Percentiles rank a stretch among this genome's conserved stretches.
Conservation (phyloP, 2,888 invertebrate species). For the Lochmaea crataegi region DNA sequence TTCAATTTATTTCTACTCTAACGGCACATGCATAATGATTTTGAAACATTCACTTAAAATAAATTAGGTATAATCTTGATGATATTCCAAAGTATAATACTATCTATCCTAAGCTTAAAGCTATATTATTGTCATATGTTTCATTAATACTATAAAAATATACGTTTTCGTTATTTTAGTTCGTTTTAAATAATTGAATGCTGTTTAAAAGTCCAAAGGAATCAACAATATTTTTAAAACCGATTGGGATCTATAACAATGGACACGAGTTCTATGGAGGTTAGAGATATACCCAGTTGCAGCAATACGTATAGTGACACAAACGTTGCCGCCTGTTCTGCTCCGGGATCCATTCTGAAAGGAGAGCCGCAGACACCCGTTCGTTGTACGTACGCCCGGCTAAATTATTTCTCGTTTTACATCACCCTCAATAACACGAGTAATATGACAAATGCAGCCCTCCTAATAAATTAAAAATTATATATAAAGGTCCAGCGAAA, state of each 20-base stretch:
- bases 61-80: too few relatives aligned
- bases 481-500: too few relatives aligned
- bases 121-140: conserved; percentile 33
- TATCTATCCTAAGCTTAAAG: conserved; percentile 25
- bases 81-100: neutral
- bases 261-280: neutral
- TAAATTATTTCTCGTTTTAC: too few relatives aligned
- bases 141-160: conserved; percentile 32
- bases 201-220: neutral
- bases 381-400: too few relatives aligned
- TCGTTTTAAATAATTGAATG: conserved; percentile 9
- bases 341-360: too few relatives aligned
- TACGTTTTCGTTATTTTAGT: conserved; percentile 14
- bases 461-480: too few relatives aligned
- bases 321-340: too few relatives aligned
- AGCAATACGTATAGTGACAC: too few relatives aligned
- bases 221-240: neutral
- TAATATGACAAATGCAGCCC: too few relatives aligned
- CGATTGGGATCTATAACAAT: neutral
- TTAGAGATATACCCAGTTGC: neutral
- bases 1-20: neutral
- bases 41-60: neutral
- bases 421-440: too few relatives aligned
- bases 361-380: too few relatives aligned
- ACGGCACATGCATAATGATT: neutral